phyloP scores from a whole-genome alignment of 2,797 vertebrate species.

The Myotis findleyi region DNA sequence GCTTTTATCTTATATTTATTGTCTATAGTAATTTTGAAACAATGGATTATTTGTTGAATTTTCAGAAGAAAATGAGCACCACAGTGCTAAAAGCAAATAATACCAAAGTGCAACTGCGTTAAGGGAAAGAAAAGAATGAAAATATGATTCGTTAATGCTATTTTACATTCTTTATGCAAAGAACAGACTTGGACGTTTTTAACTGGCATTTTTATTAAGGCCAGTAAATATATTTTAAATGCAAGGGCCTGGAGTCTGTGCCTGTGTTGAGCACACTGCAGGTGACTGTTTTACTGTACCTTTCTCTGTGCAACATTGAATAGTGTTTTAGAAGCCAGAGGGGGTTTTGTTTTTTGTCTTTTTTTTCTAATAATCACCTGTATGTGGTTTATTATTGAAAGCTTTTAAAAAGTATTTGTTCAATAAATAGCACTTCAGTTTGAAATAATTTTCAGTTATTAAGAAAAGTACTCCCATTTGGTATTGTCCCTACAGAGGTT shows the following conservation, averaged over 20 bases:
- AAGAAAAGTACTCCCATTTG: background rate
- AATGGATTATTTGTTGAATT: background rate
- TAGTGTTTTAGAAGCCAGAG: background rate
- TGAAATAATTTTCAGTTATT: background rate
- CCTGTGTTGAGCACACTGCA: background rate
- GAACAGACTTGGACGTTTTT: slow-evolving; percentile 13
- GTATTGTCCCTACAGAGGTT: background rate
- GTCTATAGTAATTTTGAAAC: slow-evolving; percentile 8
- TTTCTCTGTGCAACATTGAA: background rate
- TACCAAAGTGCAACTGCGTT: background rate
- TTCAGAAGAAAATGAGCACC: background rate
- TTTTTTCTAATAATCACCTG: background rate
- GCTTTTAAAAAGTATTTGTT: background rate
- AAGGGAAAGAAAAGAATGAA: background rate
- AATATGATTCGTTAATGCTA: background rate
- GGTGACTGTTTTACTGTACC: background rate
- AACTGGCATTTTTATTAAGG: slow-evolving; percentile 31
- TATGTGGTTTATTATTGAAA: background rate
- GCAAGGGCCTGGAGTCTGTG: background rate
- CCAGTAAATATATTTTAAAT: background rate
- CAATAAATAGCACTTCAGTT: background rate
- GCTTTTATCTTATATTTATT: slow-evolving; percentile 16
- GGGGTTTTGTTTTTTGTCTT: background rate
- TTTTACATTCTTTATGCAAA: background rate
- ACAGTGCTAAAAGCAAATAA: background rate